Evolutionary conservation across 2,888 invertebrate genomes (phyloP), one percentile per base, ranked within the genome.

Genomic region (Cheilosia scutellata): DNA sequence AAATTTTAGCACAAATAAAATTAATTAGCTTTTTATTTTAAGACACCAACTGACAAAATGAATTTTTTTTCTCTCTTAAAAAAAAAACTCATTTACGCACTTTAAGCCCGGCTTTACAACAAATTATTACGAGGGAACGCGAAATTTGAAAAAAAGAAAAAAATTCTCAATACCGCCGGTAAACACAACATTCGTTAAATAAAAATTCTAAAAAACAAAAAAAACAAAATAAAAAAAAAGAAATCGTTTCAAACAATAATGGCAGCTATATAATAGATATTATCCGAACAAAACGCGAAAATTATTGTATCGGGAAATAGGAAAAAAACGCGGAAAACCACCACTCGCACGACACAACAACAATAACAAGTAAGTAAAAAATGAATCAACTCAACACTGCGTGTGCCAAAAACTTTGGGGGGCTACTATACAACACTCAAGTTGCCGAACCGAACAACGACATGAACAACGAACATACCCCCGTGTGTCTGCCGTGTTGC

Each of bases 401-500:
- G 79, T 79, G 72, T 79, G 72, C 72, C 79, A 51, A 79, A 65
- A 79, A 65, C 51, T 65, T 76, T 60, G 60, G 68, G 76, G 76
- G 65, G 60, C 76, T 75, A 40, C 13, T 42, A 57, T 47, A 75
- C 55, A 44, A 65, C 58, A 72, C 40, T 71, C 51, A 25, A 20
- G 55, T 27, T 31, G 29, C 55, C 40, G 33, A 16, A 44, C 47
- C 60, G 44, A 51, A 55, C 33, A 51, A 49, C 55, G 47, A 40
- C 66, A 49, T 42, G 49, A 74, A 70, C 65, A 58, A 65, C 53
- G 62, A 79, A 75, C 74, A 66, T 78, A 68, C 66, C 65, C 60
- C 74, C 72, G 40, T 58, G 70, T 47, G 51, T 72, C 33, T 66
- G 68, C 63, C 27, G 66, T 74, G 80, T 74, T 80, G 72, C 74